Conservation (phyloP, 2,113 vertebrate species). For the Eurystomus gularis region DNA sequence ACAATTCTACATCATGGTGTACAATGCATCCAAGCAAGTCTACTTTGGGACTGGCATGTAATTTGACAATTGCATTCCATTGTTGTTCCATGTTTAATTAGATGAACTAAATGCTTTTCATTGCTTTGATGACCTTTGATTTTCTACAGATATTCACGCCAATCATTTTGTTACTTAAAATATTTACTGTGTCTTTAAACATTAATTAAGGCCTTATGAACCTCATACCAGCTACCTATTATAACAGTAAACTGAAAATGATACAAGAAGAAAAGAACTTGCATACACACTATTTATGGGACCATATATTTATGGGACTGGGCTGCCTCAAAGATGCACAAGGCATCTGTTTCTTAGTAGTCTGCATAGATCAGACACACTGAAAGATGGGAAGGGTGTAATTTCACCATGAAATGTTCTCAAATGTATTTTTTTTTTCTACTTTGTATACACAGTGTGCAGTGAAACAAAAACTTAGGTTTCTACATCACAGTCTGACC, state of each 20-base stretch:
- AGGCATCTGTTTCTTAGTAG: rapidly evolving
- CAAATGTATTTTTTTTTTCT: background rate
- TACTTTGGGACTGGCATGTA: background rate
- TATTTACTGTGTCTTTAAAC: background rate
- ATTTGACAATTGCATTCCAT: background rate
- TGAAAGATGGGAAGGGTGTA: background rate
- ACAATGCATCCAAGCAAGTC: background rate
- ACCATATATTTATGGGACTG: background rate
- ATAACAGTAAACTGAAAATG: background rate
- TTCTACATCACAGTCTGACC: background rate
- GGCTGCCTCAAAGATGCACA: background rate
- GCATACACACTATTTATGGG: background rate
- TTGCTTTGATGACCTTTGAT: background rate
- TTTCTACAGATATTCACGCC: background rate
- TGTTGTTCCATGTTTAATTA: background rate
- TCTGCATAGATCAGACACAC: background rate
- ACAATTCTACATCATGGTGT: background rate
- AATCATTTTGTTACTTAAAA: background rate
- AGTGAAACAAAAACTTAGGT: background rate
- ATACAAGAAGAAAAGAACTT: background rate
- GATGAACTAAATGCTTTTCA: background rate
- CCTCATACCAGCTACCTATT: background rate
- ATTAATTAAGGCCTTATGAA: background rate
- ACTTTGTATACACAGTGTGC: background rate
- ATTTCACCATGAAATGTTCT: background rate